Percentiles rank a stretch among this genome's conserved stretches.
Conservation (phyloP, 2,888 invertebrate genomes). For the Seladonia tumulorum region DNA sequence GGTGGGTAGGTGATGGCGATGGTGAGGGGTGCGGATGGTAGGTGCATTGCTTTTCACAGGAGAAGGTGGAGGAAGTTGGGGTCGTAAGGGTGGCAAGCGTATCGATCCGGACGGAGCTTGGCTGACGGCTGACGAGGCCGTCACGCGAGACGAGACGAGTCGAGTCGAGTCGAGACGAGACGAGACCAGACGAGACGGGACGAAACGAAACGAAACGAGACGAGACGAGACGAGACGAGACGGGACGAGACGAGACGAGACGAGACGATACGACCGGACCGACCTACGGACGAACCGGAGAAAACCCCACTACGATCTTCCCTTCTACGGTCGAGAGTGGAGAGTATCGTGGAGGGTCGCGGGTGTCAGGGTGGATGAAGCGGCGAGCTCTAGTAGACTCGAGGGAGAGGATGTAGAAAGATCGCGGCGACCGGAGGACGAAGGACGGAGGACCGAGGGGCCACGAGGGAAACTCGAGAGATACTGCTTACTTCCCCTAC, state of each 20-base stretch:
- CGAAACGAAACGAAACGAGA: slow-evolving; percentile 75
- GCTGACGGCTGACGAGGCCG: slow-evolving; percentile 84
- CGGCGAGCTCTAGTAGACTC: slow-evolving; percentile 53
- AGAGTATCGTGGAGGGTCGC: slow-evolving; percentile 63
- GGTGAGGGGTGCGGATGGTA: slow-evolving; percentile 71
- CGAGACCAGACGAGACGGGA: slow-evolving; percentile 78
- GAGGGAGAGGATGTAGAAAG: slow-evolving; percentile 48
- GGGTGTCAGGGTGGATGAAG: slow-evolving; percentile 66
- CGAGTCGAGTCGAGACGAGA: slow-evolving; percentile 73
- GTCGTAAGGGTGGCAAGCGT: slow-evolving; percentile 82
- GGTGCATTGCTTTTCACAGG: slow-evolving; percentile 83
- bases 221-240: slow-evolving; percentile 80
- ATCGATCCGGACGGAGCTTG: slow-evolving; percentile 83
- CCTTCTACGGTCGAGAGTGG: slow-evolving; percentile 49
- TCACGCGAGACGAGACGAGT: slow-evolving; percentile 84
- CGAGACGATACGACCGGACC: slow-evolving; percentile 61
- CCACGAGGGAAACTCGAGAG: slow-evolving; percentile 81
- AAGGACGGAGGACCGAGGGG: slow-evolving; percentile 58
- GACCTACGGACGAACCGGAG: slow-evolving; percentile 78
- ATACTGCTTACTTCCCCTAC: slow-evolving; percentile 74
- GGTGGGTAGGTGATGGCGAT: slow-evolving; percentile 75
- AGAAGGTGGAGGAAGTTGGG: slow-evolving; percentile 76
- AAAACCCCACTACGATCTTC: slow-evolving; percentile 69
- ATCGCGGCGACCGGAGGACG: slow-evolving; percentile 59
- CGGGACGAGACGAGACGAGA: slow-evolving; percentile 75